A percentile compares a stretch with the other conserved stretches of the same genome.
phyloP scores from a whole-genome alignment of 2,113 vertebrate species.

The Scophthalmus maximus region DNA sequence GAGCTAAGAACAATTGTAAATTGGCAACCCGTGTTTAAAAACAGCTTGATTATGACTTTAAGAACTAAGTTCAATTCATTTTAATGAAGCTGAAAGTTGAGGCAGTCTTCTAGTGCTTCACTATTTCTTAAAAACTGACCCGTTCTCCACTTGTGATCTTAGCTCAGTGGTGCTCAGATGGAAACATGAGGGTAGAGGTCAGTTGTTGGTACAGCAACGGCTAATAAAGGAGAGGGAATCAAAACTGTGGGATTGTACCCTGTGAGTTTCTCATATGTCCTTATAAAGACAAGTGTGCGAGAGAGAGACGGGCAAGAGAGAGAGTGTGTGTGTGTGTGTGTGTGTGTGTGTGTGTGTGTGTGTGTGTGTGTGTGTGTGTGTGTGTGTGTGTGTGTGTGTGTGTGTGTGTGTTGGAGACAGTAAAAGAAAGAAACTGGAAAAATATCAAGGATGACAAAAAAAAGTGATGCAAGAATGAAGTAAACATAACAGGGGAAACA shows the following conservation, averaged over 20 bases:
- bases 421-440: neutral
- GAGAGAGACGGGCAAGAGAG: neutral
- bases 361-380: neutral
- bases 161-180: conserved; percentile 50
- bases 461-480: neutral
- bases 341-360: neutral
- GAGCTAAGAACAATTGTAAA: neutral
- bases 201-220: conserved; percentile 60
- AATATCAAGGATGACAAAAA: conserved; percentile 15
- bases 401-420: neutral
- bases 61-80: neutral
- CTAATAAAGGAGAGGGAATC: conserved; percentile 55
- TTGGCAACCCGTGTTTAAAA: neutral
- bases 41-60: neutral
- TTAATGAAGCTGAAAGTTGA: conserved; percentile 14
- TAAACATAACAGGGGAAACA: conserved; percentile 14
- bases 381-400: no score
- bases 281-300: conserved; percentile 71
- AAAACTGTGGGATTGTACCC: conserved; percentile 61
- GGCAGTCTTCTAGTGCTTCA: neutral
- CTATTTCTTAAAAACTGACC: conserved; percentile 47
- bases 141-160: conserved; percentile 39
- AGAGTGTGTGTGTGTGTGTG: neutral
- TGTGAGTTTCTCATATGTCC: conserved; percentile 60
- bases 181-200: conserved; percentile 63